Evolutionary conservation across 2,113 vertebrate genomes (phyloP).

Genomic region (Porphyrio hochstetteri): DNA sequence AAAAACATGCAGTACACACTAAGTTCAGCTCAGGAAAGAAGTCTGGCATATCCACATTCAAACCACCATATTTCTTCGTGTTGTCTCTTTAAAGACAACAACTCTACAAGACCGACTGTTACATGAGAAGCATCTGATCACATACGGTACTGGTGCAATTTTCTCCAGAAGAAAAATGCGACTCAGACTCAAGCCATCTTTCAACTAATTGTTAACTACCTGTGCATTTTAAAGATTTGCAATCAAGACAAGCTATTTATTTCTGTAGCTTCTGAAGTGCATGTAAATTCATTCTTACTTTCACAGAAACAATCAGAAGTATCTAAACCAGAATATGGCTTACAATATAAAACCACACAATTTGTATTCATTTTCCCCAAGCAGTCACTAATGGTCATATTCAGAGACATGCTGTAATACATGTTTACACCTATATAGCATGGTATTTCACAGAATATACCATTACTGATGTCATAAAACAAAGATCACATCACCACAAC

Average conservation of each 20-base stretch:
- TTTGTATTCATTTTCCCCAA: background rate
- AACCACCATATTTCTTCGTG: accelerated
- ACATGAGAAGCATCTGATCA: background rate
- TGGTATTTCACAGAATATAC: background rate
- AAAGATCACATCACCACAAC: background rate
- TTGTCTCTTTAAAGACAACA: background rate
- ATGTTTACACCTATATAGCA: background rate
- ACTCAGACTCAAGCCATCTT: conserved; percentile 23
- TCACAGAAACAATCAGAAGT: background rate
- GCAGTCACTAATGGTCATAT: background rate
- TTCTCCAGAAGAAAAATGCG: background rate
- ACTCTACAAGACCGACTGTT: background rate
- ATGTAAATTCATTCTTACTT: background rate
- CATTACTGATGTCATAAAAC: background rate
- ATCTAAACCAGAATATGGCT: background rate
- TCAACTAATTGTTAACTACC: background rate
- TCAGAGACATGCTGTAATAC: background rate
- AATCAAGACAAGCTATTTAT: background rate
- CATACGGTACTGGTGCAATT: background rate
- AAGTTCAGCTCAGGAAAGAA: background rate
- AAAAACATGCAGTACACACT: background rate
- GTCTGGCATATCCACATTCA: background rate
- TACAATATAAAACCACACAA: background rate
- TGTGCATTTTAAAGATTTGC: background rate
- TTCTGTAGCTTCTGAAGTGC: background rate